Percentiles rank a stretch among this genome's conserved stretches.
Evolutionary conservation across 2,113 vertebrate species (phyloP).

Genomic region (Erythrocebus patas): DNA sequence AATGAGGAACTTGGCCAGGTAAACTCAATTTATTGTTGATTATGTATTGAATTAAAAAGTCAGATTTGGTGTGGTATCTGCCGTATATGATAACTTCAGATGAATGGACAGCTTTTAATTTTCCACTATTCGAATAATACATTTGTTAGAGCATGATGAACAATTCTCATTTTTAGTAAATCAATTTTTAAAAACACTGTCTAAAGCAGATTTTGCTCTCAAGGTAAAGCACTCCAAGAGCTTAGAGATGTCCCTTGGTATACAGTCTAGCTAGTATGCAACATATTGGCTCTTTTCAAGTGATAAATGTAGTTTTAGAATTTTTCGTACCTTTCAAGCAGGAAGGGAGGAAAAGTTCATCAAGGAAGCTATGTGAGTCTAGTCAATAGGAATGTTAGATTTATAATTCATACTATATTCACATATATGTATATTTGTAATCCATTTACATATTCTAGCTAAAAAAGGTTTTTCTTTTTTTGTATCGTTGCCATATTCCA

Average conservation of each 20-base stretch:
- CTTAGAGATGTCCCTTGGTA: background rate
- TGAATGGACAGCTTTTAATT: background rate
- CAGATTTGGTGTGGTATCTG: background rate
- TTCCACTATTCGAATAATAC: background rate
- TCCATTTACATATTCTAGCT: background rate
- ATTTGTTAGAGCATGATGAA: background rate
- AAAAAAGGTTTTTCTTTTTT: background rate
- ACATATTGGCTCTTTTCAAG: background rate
- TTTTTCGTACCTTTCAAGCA: background rate
- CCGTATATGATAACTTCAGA: background rate
- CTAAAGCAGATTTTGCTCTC: background rate
- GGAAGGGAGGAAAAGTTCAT: background rate
- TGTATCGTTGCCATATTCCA: background rate
- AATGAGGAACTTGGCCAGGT: conserved; percentile 99
- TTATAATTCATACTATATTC: background rate
- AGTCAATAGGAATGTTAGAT: background rate
- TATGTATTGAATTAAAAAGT: background rate
- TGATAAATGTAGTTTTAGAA: background rate
- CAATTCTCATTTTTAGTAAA: background rate
- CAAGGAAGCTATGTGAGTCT: background rate
- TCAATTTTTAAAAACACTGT: background rate
- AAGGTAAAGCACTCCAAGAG: background rate
- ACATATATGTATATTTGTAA: background rate
- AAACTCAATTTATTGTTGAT: background rate
- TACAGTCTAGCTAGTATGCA: background rate